These are phyloP conservation scores for Calephelis perditalis DNA, from an alignment of 2,888 invertebrate species.

Conservation along the genomic window DNA sequence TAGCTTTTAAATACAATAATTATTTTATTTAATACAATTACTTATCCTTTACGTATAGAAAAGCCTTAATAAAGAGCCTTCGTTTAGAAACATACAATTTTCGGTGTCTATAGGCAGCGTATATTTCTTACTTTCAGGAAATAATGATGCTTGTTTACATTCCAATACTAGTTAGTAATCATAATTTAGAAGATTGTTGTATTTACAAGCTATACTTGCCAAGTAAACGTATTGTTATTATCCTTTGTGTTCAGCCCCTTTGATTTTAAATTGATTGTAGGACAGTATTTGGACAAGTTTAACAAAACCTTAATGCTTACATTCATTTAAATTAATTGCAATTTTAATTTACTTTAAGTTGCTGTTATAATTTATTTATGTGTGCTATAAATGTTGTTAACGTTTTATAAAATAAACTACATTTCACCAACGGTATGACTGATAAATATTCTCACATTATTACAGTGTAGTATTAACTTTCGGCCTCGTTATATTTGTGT, in stretches of 20 bases:
- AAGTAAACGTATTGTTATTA: background rate
- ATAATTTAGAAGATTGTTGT: background rate
- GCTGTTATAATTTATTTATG: conserved; percentile 6
- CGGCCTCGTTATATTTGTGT: conserved; percentile 1
- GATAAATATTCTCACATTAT: no score
- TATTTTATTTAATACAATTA: no score
- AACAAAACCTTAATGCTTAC: background rate
- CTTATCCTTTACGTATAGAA: no score
- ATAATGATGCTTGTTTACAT: no score
- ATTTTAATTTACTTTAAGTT: conserved; percentile 6
- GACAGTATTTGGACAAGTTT: background rate
- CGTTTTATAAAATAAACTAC: no score
- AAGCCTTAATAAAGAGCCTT: no score
- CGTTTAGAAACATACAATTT: no score
- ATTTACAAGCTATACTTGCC: background rate
- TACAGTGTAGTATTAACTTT: no score
- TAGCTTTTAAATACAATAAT: conserved; percentile 6
- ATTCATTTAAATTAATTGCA: background rate
- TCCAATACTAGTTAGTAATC: no score
- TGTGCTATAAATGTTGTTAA: conserved; percentile 7
- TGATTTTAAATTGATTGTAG: background rate
- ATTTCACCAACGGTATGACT: no score
- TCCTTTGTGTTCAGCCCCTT: background rate
- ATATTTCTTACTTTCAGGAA: background rate
- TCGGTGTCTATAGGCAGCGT: no score